phyloP scores from a whole-genome alignment of 2,113 vertebrate species.

The Tursiops truncatus region DNA sequence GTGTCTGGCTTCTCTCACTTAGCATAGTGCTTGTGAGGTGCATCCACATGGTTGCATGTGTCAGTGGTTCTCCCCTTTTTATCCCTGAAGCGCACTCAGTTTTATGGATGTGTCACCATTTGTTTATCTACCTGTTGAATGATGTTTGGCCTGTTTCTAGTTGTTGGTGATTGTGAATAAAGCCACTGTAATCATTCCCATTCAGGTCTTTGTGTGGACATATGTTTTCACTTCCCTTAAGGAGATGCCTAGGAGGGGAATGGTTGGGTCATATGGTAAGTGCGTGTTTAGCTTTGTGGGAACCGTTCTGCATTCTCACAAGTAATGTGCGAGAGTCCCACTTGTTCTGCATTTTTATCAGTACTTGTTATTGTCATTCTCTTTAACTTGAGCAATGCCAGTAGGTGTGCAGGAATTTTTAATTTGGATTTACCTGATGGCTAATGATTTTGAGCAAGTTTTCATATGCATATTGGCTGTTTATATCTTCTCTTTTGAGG shows the following conservation, averaged over 20 bases:
- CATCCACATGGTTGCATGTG: accelerated
- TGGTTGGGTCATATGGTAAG: not conserved
- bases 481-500: not conserved
- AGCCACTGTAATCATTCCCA: not conserved
- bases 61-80: not conserved
- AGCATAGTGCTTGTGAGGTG: not conserved
- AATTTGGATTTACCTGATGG: not conserved
- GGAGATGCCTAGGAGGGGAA: not conserved
- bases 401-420: not conserved
- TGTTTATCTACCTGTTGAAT: not conserved
- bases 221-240: not conserved
- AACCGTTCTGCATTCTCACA: not conserved
- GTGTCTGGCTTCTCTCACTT: not conserved
- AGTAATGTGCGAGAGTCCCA: no score
- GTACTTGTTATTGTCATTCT: not conserved
- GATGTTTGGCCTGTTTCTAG: not conserved
- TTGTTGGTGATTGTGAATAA: not conserved
- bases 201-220: not conserved
- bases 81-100: not conserved
- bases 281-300: not conserved
- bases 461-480: not conserved
- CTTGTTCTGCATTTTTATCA: not conserved
- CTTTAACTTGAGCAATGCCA: not conserved
- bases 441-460: not conserved
- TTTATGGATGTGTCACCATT: not conserved